These are phyloP conservation scores for Acholoe squamosa DNA, from an alignment of 2,888 invertebrate genomes.

Conservation along the genomic window DNA sequence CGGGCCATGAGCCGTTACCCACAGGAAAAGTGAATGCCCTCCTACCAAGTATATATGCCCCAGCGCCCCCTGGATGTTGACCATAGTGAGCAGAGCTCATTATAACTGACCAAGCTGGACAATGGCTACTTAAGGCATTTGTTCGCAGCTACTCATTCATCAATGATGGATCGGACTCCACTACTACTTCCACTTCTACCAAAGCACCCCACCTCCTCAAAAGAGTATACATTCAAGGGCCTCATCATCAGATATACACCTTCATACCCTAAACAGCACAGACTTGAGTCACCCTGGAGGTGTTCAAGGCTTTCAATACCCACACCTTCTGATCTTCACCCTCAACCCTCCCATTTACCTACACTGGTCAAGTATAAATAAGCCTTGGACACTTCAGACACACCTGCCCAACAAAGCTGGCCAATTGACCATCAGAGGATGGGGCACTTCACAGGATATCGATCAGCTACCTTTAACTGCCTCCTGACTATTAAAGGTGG, in stretches of 20 bases:
- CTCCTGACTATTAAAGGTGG: neutral
- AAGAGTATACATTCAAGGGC: neutral
- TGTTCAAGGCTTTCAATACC: neutral
- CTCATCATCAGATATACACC: neutral
- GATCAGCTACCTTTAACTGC: constrained; percentile 29
- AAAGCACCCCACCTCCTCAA: neutral
- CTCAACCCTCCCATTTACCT: neutral
- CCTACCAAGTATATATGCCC: neutral
- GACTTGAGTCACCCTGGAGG: too few relatives aligned
- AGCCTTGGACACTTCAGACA: neutral
- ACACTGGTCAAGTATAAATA: constrained; percentile 6
- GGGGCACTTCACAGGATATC: constrained; percentile 38
- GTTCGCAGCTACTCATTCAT: constrained; percentile 4
- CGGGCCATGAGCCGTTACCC: neutral
- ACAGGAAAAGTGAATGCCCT: neutral
- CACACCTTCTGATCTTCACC: neutral
- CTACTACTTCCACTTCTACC: neutral
- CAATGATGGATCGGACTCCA: neutral
- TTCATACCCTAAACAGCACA: neutral
- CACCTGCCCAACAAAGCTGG: constrained; percentile 48
- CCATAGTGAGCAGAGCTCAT: neutral
- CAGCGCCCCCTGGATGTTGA: neutral
- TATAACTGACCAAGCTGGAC: neutral
- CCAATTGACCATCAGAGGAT: constrained; percentile 26
- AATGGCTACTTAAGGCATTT: neutral